Base-by-base conservation (phyloP, 2,797 vertebrate species). In the Neomorphus geoffroyi region DNA sequence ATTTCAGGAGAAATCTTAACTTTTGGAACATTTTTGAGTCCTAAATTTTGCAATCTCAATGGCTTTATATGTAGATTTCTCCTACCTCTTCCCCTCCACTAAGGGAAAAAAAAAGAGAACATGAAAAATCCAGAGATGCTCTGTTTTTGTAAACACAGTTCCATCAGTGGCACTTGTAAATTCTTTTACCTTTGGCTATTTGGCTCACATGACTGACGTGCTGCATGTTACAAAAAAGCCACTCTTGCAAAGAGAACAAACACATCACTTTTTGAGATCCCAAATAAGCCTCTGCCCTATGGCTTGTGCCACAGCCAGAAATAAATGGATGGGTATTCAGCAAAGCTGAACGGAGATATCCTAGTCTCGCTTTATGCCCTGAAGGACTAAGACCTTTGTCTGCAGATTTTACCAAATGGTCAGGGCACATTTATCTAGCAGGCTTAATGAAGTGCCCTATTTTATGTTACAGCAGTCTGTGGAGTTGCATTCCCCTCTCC, bases 161-260 rank as follows among this genome's bases (percentile, higher is more conserved):
- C 87, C 62, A 79, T 90, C 87, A 92, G 48, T 5, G 4, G 58
- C 6, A 6, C 85, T 90, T 84, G 88, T 91, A 92, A 92, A 86
- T 90, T 94, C 82, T 86, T 94, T 93, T 72, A 96, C 91, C 91
- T 94, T 96, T 84, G 92, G 90, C 90, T 92, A 70, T 92, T 94
- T 92, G 64, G 77, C 74, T 94, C 80, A 56, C 45, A 71, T 79
- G 73, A 73, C 70, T 14, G 2, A 84, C 1, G 12, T 1, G 4
- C 39, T 1, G 4, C 54, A 65, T 33, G 64, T 56, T 90, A 88
- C 66, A 88, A 62, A 90, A 94, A 75, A 82, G 19, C 48, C 43
- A 46, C 56, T 92, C 11, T 90, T 66, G 17, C 86, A 58, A 86
- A 33, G 21, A 94, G 70, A 88, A 73, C 54, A 94, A 93, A 64